Base-by-base conservation (phyloP, 2,888 invertebrate species). In the Metalampra italica region DNA sequence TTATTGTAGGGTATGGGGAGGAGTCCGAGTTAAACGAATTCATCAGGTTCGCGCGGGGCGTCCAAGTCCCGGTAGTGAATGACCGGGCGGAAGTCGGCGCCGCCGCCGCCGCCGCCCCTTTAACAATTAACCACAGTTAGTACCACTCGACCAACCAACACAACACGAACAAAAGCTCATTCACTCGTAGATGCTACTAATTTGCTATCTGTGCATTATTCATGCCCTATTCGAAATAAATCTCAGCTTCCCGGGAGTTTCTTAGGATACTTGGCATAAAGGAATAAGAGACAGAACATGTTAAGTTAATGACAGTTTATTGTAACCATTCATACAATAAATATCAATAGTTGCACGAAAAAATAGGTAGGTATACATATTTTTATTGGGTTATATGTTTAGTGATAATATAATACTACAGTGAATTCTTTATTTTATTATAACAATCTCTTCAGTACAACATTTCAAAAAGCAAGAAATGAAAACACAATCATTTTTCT, bases 1-100 rank as follows among this genome's bases (percentile, higher is more conserved):
- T 37, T 45, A 39, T 30, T 47, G 43, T 29, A 29, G 13, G 66
- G 66, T 54, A 62, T 41, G 60, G 55, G 61, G 51, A 49, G 56
- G 54, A 52, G 56, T 69, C 68, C 70, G 52, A 50, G 59, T 91
- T 93, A 94, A 67, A 94, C 91, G 87, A 95, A 95, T 85, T 96
- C 96, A 85, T 96, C 95, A 60, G 96, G 95, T 86, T 97, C 97
- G 82, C 96, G 93, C 57, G 97, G 97, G 62, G 97, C 97, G 86
- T 97, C 97, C 91, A 97, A 92, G 90, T 97, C 97, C 80, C 97
- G 92, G 91, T 97, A 97, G 90, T 97, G 96, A 79, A 97, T 95
- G 76, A 97, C 94, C 69, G 96, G 95, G 75, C 97, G 93, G 90
- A 94, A 95, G 81, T 96, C 96, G 71, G 92, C 92, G 75, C 92